phyloP scores from a whole-genome alignment of 2,888 invertebrate genomes.

The Imbricaverruca yamaguchii region DNA sequence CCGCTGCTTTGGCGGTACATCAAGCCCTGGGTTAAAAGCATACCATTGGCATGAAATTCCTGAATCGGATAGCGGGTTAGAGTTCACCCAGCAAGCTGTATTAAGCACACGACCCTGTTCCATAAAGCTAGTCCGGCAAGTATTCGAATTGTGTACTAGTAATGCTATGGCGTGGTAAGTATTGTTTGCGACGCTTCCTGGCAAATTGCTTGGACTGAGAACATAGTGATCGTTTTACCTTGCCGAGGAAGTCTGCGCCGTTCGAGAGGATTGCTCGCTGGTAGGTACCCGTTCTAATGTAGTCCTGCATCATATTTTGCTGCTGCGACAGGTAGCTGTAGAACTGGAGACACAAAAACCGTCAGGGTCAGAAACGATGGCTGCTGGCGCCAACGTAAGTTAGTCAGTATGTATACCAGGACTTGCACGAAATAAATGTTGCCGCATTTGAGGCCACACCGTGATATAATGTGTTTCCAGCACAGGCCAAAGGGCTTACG shows the following conservation, averaged over 20 bases:
- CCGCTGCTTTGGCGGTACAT: too few species aligned
- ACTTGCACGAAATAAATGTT: background rate
- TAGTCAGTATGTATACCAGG: background rate
- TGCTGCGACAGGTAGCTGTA: slow-evolving; percentile 98
- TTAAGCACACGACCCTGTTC: too few species aligned
- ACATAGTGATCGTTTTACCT: slow-evolving; percentile 36
- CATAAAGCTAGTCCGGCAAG: too few species aligned
- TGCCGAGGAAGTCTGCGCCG: slow-evolving; percentile 73
- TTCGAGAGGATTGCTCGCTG: slow-evolving; percentile 94
- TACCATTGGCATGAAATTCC: too few species aligned
- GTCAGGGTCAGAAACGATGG: background rate
- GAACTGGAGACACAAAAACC: slow-evolving; percentile 54
- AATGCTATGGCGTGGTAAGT: too few species aligned
- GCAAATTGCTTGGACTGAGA: too few species aligned
- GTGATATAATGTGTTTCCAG: background rate
- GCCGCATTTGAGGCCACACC: background rate
- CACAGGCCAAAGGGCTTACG: too few species aligned
- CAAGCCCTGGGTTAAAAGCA: too few species aligned
- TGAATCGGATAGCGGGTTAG: too few species aligned
- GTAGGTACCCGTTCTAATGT: slow-evolving; percentile 95
- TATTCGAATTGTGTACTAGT: too few species aligned
- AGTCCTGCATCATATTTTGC: slow-evolving; percentile 99
- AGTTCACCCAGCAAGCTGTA: too few species aligned
- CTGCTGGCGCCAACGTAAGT: background rate
- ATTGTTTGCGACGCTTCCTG: too few species aligned